Evolutionary conservation across 2,113 vertebrate genomes (phyloP), one percentile per base, ranked within the genome.

Genomic region (Columbina picui): DNA sequence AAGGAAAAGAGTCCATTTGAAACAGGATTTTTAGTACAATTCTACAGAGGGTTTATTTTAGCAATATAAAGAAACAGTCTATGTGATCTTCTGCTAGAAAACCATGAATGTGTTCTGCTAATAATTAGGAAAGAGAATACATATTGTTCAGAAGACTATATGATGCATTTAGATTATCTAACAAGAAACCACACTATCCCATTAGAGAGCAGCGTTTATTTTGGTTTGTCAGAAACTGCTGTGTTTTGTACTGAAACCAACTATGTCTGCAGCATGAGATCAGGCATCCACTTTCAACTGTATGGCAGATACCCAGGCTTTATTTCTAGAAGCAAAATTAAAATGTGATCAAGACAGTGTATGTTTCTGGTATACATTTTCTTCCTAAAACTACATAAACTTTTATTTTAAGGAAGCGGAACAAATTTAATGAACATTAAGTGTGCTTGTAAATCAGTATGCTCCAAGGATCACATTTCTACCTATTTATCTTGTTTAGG

Each of bases 61-160:
- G 52, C n/a, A 26, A 67, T 26, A 84, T 25, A 90, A 86, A 92
- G 53, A 77, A 90, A 86, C 29, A 7, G 0, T 61, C 79, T 89
- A 23, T 74, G 29, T 69, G 60, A 9, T 80, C 17, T 88, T 89
- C 49, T 83, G 64, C 69, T 90, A 81, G 69, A 92, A 93, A 92
- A 56, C 43, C 7, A 75, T 25, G 9, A 60, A 32, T 49, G 77
- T 21, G 22, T 57, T 94, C 90, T 89, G 90, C 57, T 90, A 92
- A 32, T 84, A 93, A 94, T 93, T 89, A 93, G 61, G 36, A 93
- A 80, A 41, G 27, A 96, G 63, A 95, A 90, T 75, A 78, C 49
- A 57, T 45, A 84, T 84, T 90, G 71, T 94, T 95, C 36, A 81
- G 68, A 88, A 88, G 85, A 90, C 57, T 52, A 63, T 4, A 90